Conservation (phyloP, 1,140 invertebrate genomes). For the Conus betulinus region DNA sequence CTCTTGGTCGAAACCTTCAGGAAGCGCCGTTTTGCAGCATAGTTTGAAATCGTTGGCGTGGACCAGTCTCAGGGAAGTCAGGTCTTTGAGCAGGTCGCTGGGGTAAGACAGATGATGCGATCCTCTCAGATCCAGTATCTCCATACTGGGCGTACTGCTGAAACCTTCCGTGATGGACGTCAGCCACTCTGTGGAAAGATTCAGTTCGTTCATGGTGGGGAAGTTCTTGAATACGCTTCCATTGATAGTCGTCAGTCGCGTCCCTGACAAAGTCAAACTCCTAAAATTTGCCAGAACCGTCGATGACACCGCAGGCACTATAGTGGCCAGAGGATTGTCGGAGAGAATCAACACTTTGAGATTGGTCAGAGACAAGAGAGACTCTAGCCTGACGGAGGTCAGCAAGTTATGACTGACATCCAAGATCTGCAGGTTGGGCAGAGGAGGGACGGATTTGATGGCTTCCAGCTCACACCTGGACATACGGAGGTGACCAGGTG, state of each 20-base stretch:
- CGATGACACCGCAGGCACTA: background rate
- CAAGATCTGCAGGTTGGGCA: background rate
- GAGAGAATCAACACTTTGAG: background rate
- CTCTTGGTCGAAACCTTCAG: background rate
- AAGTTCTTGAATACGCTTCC: background rate
- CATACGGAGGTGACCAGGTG: constrained; percentile 25
- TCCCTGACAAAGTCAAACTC: constrained; percentile 1
- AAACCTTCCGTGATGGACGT: constrained; percentile 11
- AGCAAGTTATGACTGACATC: constrained; percentile 20
- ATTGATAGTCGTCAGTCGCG: background rate
- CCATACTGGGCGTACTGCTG: background rate
- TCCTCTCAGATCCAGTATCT: constrained; percentile 24
- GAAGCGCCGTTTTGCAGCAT: constrained; percentile 22
- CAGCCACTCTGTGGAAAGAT: constrained; percentile 10
- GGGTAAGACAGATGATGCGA: background rate
- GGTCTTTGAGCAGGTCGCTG: background rate
- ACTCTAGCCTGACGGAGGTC: background rate
- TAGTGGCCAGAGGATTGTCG: constrained; percentile 5
- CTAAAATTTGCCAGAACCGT: background rate
- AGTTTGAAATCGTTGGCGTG: constrained; percentile 33
- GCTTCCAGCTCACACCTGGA: background rate
- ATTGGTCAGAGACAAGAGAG: background rate
- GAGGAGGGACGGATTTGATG: background rate
- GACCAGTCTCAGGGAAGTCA: background rate
- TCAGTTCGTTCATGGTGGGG: background rate